phyloP scores from a whole-genome alignment of 2,113 vertebrate species.

The Circaetus gallicus region DNA sequence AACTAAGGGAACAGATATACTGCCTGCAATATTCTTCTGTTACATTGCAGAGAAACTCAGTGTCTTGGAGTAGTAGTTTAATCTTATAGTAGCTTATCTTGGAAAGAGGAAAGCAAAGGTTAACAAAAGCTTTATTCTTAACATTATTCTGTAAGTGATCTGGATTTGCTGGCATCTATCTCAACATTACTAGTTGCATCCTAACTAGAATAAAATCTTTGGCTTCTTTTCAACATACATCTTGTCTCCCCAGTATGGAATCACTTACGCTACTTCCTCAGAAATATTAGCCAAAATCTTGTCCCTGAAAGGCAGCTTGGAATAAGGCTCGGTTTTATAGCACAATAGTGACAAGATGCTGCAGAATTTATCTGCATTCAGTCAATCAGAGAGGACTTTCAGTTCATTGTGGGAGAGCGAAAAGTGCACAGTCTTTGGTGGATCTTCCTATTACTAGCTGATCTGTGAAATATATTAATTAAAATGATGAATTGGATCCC shows the following conservation, averaged over 20 bases:
- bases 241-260: background rate
- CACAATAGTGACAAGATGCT: background rate
- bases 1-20: background rate
- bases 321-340: background rate
- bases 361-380: background rate
- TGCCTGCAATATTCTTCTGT: background rate
- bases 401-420: background rate
- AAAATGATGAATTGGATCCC: background rate
- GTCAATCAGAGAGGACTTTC: background rate
- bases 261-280: background rate
- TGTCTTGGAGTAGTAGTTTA: background rate
- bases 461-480: background rate
- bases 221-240: background rate
- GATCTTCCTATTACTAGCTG: background rate
- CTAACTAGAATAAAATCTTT: background rate
- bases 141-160: background rate
- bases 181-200: background rate
- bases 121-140: background rate
- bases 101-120: background rate
- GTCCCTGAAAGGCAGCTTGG: background rate
- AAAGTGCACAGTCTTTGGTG: background rate
- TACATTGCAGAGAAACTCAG: background rate
- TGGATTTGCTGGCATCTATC: background rate
- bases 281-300: background rate
- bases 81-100: background rate